Evolutionary conservation across 2,113 vertebrate genomes (phyloP).

Genomic region (Aramus guarauna): DNA sequence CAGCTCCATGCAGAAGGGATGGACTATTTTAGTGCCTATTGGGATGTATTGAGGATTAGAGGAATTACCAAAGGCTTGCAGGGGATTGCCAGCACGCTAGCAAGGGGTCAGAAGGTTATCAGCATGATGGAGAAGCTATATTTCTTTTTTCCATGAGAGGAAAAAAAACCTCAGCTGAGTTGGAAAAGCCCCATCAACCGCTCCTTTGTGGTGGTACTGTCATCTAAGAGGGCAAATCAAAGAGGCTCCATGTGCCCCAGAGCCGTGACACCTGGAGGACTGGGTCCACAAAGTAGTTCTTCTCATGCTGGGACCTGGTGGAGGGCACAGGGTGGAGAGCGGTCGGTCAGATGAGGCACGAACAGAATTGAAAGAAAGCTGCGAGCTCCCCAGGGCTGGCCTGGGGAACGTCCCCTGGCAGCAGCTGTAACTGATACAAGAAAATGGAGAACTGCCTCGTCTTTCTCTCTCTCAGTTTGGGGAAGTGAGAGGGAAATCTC

Average conservation of each 20-base stretch:
- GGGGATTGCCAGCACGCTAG: neutral
- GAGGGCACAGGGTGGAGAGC: neutral
- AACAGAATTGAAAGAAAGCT: constrained; percentile 12
- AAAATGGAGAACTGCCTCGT: neutral
- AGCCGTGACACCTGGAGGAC: neutral
- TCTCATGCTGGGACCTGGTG: neutral
- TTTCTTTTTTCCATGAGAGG: neutral
- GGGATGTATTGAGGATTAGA: constrained; percentile 21
- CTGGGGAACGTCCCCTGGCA: neutral
- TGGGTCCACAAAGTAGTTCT: neutral
- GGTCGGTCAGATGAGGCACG: neutral
- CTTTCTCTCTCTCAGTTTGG: neutral
- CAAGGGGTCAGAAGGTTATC: constrained; percentile 1
- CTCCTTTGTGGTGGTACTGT: neutral
- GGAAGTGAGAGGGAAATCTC: constrained; percentile 35
- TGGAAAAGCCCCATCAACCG: neutral
- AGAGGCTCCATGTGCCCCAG: neutral
- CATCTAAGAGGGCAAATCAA: neutral
- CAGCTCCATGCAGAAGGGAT: neutral
- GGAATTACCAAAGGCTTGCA: constrained; percentile 1
- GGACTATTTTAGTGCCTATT: neutral
- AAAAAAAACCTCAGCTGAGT: neutral
- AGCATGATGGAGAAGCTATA: neutral
- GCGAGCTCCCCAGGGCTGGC: neutral
- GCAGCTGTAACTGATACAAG: neutral